Percentiles rank a stretch among this genome's conserved stretches.
Conservation (phyloP, 2,113 vertebrate genomes). For the Cyphotilapia sp. region DNA sequence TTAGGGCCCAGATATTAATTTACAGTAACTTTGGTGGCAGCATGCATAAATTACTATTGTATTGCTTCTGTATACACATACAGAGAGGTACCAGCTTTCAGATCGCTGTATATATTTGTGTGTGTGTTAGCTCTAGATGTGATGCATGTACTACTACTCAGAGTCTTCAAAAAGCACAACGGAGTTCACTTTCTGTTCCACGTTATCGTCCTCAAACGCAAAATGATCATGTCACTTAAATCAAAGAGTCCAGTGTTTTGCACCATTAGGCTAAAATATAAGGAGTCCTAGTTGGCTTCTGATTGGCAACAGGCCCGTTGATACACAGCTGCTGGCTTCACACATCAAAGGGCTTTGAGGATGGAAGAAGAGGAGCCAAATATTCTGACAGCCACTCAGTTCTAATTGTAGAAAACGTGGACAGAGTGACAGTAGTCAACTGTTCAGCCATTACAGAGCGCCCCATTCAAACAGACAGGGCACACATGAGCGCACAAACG, state of each 20-base stretch:
- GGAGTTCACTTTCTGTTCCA: neutral
- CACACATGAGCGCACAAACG: neutral
- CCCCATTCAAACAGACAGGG: conserved; percentile 1
- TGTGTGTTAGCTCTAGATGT: neutral
- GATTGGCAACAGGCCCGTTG: conserved; percentile 19
- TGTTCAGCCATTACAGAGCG: conserved; percentile 18
- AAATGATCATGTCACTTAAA: conserved; percentile 14
- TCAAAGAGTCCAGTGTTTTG: conserved; percentile 23
- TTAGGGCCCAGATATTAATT: neutral
- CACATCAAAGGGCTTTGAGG: conserved; percentile 34
- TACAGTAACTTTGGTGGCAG: neutral
- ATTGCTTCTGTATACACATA: neutral
- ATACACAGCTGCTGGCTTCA: conserved; percentile 39
- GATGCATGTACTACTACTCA: neutral
- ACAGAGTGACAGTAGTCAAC: conserved; percentile 9
- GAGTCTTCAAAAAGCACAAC: neutral
- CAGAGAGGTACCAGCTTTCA: neutral
- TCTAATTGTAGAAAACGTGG: conserved; percentile 34
- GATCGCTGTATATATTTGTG: neutral
- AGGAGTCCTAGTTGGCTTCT: conserved; percentile 8
- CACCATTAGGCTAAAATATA: neutral
- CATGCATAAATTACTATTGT: neutral
- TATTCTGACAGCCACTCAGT: conserved; percentile 17
- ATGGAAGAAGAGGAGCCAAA: conserved; percentile 27
- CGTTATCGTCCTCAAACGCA: neutral